Base-by-base conservation (phyloP, 2,113 vertebrate species). In the Anguilla rostrata region DNA sequence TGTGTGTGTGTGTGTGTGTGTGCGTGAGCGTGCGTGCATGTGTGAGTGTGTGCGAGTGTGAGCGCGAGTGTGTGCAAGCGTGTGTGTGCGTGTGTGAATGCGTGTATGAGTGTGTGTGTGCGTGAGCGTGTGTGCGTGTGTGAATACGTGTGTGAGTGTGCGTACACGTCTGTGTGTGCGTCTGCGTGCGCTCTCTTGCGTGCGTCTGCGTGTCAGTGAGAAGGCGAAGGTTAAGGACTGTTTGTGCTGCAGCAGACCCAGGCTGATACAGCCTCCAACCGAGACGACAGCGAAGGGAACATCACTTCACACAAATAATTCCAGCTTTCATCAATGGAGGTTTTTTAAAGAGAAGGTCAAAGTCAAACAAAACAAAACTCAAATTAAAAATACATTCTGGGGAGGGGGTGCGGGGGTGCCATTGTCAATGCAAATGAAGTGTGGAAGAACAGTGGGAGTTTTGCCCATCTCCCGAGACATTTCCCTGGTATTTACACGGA, bases 201-300 rank as follows among this genome's bases (percentile, higher is more conserved):
- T 60, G 56, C 15, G 11, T 60, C 14, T 60, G 14, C 18, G 60
- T 22, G 98, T 99, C 98, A 98, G 95, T 92, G 95, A 97, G 97
- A 97, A 98, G 97, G 98, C 97, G 97, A 97, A 97, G 97, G 97
- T 98, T 98, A 97, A 96, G 97, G 98, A 98, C 99, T 98, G 97
- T 98, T 98, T 99, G 97, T 97, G 97, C 97, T 97, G 96, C 96
- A 97, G 96, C 98, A 97, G 97, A 96, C 97, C 96, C 96, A 96
- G 96, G 95, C 97, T 96, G 96, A 98, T 98, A 97, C 98, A 98
- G 96, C 96, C 96, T 96, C 97, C 97, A 96, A 97, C 97, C 96
- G 97, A 96, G 96, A 97, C 96, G 97, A 97, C 97, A 97, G 97
- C 97, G 97, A 96, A 96, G 89, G 96, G 96, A 97, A 97, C 95